A percentile compares a stretch with the other conserved stretches of the same genome.
phyloP scores from a whole-genome alignment of 2,888 invertebrate species.

The Limnephilus auricula region DNA sequence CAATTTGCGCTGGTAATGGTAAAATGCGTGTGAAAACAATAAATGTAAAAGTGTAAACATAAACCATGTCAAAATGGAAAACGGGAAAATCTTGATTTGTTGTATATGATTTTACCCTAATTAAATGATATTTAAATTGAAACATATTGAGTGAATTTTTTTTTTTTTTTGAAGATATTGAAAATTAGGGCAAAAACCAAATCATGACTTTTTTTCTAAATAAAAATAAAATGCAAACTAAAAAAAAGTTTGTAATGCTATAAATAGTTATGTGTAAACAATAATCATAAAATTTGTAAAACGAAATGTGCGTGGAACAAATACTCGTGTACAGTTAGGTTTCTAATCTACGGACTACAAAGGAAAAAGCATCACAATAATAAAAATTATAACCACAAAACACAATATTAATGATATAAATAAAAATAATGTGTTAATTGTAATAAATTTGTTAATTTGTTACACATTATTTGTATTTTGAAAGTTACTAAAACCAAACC shows the following conservation, averaged over 20 bases:
- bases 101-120: background rate
- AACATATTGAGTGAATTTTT: background rate
- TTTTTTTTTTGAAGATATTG: background rate
- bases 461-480: constrained; percentile 47
- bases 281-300: constrained; percentile 34
- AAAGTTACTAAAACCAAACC: constrained; percentile 11
- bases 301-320: constrained; percentile 35
- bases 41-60: constrained; percentile 49
- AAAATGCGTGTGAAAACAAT: constrained; percentile 60
- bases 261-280: constrained; percentile 53
- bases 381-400: constrained; percentile 44
- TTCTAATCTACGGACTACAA: constrained; percentile 44
- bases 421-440: constrained; percentile 46
- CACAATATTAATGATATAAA: constrained; percentile 26
- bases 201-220: background rate
- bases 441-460: constrained; percentile 39
- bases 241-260: constrained; percentile 57
- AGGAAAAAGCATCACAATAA: constrained; percentile 33
- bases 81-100: constrained; percentile 6
- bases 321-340: constrained; percentile 42
- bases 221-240: constrained; percentile 42
- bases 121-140: background rate
- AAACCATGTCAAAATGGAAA: constrained; percentile 28
- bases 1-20: constrained; percentile 46
- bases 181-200: background rate